phyloP scores from a whole-genome alignment of 1,140 invertebrate species.

The Drosophila sproati region DNA sequence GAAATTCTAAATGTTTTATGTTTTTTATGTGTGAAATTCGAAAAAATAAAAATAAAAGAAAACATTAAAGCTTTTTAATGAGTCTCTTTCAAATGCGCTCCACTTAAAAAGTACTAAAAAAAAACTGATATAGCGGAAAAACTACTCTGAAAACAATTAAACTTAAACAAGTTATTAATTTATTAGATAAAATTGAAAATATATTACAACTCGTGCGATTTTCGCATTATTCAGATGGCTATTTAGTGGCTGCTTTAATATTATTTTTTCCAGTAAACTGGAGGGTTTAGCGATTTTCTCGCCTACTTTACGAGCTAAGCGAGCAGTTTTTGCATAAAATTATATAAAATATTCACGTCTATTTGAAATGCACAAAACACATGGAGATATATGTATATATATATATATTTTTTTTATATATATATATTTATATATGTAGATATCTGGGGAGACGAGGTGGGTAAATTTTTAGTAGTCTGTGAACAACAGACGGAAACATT shows the following conservation, averaged over 20 bases:
- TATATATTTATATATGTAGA: not conserved
- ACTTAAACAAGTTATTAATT: too few species aligned
- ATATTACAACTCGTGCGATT: conserved; percentile 1
- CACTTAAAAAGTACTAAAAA: not conserved
- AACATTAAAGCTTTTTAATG: not conserved
- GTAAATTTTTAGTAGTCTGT: conserved; percentile 16
- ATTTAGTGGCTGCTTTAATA: not conserved
- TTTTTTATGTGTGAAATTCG: not conserved
- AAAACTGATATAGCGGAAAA: not conserved
- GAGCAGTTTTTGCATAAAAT: conserved; percentile 46
- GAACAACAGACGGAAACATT: conserved; percentile 70
- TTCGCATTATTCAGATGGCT: conserved; percentile 7
- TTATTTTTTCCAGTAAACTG: not conserved
- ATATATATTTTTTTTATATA: not conserved
- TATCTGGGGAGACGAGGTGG: not conserved
- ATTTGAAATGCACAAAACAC: conserved; percentile 28
- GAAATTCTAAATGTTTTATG: not conserved
- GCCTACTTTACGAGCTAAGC: conserved; percentile 31
- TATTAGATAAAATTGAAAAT: not conserved
- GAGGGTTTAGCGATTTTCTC: conserved; percentile 25
- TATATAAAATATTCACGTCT: conserved; percentile 44
- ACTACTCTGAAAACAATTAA: too few species aligned
- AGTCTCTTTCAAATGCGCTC: not conserved
- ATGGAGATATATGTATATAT: not conserved
- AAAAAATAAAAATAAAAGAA: not conserved